Percentiles rank a stretch among this genome's conserved stretches.
These are phyloP conservation scores for Macaria liturata DNA, from an alignment of 2,888 invertebrate genomes.

Conservation along the genomic window DNA sequence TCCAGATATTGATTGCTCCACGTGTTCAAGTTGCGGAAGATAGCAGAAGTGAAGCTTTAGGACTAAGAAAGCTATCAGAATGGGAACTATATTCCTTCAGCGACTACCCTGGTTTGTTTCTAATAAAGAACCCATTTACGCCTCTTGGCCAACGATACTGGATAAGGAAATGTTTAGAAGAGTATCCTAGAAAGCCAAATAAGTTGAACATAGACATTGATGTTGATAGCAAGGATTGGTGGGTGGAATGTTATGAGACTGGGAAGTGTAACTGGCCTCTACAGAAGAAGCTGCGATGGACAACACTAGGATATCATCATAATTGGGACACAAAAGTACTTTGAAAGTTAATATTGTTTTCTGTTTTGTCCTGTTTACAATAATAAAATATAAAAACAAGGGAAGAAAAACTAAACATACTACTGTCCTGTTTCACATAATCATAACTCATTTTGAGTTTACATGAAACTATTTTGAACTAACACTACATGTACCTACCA, in stretches of 20 bases:
- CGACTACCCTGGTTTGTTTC: slow-evolving; percentile 88
- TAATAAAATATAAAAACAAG: no score
- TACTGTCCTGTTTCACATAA: slow-evolving; percentile 17
- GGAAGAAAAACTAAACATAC: no score
- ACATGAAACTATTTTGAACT: no score
- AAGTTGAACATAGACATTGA: slow-evolving; percentile 86
- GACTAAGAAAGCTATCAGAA: slow-evolving; percentile 51
- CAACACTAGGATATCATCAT: slow-evolving; percentile 98
- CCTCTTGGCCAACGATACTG: slow-evolving; percentile 90
- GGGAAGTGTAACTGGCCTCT: slow-evolving; percentile 60
- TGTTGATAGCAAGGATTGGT: slow-evolving; percentile 80
- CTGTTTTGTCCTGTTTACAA: slow-evolving; percentile 31
- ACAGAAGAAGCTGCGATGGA: slow-evolving; percentile 90
- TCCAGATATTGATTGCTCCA: slow-evolving; percentile 34
- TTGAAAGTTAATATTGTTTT: slow-evolving; percentile 48
- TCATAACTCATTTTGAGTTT: no score
- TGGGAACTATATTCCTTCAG: slow-evolving; percentile 86
- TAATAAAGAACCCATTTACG: slow-evolving; percentile 93
- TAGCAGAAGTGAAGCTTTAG: slow-evolving; percentile 50
- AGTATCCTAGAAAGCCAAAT: slow-evolving; percentile 90
- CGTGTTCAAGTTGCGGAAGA: slow-evolving; percentile 38
- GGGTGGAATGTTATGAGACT: slow-evolving; percentile 83
- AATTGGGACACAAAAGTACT: slow-evolving; percentile 97
- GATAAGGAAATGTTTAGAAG: slow-evolving; percentile 89
- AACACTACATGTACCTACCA: no score